Base-by-base conservation (phyloP, 92 coral and sea anemone species). In the Epizoanthus stellaris region DNA sequence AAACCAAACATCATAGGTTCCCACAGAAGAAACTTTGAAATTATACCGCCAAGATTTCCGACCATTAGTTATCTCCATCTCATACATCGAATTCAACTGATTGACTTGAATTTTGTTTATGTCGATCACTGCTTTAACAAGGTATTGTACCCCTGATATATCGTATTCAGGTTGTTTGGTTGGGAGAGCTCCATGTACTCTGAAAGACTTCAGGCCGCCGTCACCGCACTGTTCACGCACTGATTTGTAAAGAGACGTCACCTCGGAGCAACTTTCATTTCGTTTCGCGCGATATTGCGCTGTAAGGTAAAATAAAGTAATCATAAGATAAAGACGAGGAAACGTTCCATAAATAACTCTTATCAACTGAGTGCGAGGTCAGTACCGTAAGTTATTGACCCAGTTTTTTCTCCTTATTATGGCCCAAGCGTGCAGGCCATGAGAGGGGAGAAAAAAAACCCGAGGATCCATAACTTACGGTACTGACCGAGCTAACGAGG, bases 1-100 rank as follows among this genome's bases (percentile, higher is more conserved):
- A 82, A 82, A 82, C 77, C 75, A 68, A 58, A 67, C 53, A 20
- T 68, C 67, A 15, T 47, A 82, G 3, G 76, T 42, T 25, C 1
- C 14, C 38, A 53, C 67, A 1, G 65, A 66, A 34, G 66, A 17
- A 68, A 82, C 49, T 36, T 13, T 68, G 52, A 82, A 67, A 8
- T 20, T 45, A 42, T 62, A 45, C 20, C 19, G 8, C 49, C 10
- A 61, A 3, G 16, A 0, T 0, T 23, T 43, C 14, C 49, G 34
- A 23, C 21, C 83, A 63, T 30, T n/a, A 19, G 36, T 0, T 45
- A 79, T 43, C 71, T 21, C 60, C 83, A 79, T 16, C 20, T 79
- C 61, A 23, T 45, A 79, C 14, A 8, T 61, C 2, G 70, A 79
- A 47, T 63, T 20, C 53, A 79, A 17, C 11, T 4, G 6, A 4